Evolutionary conservation across 2,113 vertebrate species (phyloP).

Genomic region (Indri indri): DNA sequence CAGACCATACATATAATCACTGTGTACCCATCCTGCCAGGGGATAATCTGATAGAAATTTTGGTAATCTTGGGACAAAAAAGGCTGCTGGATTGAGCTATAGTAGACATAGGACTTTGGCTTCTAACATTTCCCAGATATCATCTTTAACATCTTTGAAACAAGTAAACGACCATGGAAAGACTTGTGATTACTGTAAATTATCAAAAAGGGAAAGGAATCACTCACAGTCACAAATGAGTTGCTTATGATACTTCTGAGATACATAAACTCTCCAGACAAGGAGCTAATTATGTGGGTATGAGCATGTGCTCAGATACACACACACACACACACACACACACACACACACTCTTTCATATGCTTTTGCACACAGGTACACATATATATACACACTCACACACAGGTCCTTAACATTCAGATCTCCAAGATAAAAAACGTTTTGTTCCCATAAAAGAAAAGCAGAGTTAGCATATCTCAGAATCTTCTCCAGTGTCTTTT

Average conservation of each 20-base stretch:
- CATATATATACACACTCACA: not conserved
- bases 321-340: not conserved
- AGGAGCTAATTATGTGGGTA: not conserved
- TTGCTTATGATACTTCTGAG: not conserved
- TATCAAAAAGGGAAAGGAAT: slow-evolving; percentile 12
- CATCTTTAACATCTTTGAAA: not conserved
- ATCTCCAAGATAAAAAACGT: not conserved
- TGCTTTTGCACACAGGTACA: not conserved
- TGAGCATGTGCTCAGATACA: not conserved
- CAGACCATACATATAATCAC: not conserved
- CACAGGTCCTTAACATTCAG: not conserved
- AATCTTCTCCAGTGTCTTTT: not conserved
- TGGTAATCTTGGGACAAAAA: not conserved
- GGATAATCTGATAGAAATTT: not conserved
- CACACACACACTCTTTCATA: not conserved
- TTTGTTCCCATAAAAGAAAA: not conserved
- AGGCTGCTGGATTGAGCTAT: not conserved
- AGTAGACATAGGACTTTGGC: not conserved
- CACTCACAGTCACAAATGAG: not conserved
- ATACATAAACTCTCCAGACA: not conserved
- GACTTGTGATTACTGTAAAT: not conserved
- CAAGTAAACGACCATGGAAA: not conserved
- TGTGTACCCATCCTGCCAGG: not conserved
- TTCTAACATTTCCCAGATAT: not conserved
- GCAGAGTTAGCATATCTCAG: not conserved